phyloP scores from a whole-genome alignment of 2,113 vertebrate genomes.

The Calyptomena viridis region DNA sequence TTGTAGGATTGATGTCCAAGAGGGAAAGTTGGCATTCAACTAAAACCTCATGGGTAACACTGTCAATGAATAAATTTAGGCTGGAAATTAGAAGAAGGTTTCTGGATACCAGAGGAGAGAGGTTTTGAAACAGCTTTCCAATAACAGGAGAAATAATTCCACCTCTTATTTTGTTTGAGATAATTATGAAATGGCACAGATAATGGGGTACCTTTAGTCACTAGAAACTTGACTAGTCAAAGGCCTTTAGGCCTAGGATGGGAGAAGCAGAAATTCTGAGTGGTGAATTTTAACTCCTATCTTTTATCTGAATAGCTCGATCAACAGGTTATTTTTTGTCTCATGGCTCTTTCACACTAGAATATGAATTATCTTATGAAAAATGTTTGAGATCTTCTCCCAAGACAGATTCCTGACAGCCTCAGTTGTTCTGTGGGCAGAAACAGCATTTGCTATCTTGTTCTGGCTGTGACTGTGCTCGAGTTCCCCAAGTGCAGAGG shows the following conservation, averaged over 20 bases:
- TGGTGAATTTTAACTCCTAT: background rate
- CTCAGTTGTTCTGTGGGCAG: background rate
- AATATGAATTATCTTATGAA: background rate
- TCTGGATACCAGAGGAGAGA: background rate
- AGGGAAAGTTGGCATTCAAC: background rate
- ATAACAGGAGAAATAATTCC: background rate
- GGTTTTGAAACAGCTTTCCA: background rate
- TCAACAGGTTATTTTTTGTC: background rate
- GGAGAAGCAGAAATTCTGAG: background rate
- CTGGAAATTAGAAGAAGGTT: background rate
- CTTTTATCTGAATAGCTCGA: background rate
- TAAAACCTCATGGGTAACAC: background rate
- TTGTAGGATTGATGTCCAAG: background rate
- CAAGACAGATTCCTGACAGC: background rate
- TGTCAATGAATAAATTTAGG: background rate
- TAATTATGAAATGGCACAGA: background rate
- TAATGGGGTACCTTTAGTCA: background rate
- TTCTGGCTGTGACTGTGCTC: background rate
- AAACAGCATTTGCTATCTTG: background rate
- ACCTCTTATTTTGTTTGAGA: background rate
- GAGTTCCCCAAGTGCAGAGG: background rate
- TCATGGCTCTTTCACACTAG: background rate
- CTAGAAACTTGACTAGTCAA: background rate
- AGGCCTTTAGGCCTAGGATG: background rate
- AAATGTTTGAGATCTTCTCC: background rate